phyloP scores from a whole-genome alignment of 2,797 vertebrate species.

The Diceros bicornis region DNA sequence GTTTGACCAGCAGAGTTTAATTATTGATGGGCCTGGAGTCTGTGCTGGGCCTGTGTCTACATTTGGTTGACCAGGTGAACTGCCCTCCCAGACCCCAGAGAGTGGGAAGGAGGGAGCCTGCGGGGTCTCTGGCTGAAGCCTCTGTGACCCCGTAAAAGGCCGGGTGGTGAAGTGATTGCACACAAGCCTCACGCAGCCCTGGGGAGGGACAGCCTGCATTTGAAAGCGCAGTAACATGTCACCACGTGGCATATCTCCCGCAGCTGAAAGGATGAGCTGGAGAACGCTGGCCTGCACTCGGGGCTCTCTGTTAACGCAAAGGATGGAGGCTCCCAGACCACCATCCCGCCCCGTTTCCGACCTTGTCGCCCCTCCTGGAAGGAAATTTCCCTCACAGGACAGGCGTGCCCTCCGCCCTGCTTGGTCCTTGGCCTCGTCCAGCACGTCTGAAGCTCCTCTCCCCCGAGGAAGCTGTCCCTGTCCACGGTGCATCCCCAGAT shows the following conservation, averaged over 20 bases:
- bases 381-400: not conserved
- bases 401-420: not conserved
- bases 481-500: not conserved
- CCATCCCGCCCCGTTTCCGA: accelerated
- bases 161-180: not conserved
- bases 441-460: not conserved
- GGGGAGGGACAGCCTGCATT: not conserved
- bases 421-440: not conserved
- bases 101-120: not conserved
- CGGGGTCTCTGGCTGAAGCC: accelerated
- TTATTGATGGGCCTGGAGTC: not conserved
- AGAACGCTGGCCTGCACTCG: not conserved
- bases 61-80: not conserved
- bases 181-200: not conserved
- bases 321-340: not conserved
- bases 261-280: too few species aligned
- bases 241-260: not conserved
- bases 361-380: not conserved
- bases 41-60: not conserved
- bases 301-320: accelerated
- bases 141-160: not conserved
- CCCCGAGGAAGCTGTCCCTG: not conserved
- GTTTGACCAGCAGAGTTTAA: not conserved
- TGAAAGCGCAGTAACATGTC: not conserved
- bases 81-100: not conserved